A percentile compares a stretch with the other conserved stretches of the same genome.
These are phyloP conservation scores for Leptopilina myrica DNA, from an alignment of 2,888 invertebrate species.

Conservation along the genomic window DNA sequence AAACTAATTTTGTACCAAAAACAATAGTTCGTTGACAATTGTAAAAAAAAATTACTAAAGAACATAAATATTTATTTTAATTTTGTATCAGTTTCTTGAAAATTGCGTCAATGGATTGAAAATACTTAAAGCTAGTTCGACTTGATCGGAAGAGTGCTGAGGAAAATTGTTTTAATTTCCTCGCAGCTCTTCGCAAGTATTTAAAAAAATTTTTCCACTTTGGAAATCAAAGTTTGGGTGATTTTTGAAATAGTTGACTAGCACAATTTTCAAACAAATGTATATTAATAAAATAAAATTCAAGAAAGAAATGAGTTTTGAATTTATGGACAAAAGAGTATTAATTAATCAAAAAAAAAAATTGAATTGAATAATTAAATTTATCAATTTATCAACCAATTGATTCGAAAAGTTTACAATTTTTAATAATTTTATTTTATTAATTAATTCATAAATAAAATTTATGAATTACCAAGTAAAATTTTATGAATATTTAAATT, in stretches of 20 bases:
- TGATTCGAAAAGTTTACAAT: no score
- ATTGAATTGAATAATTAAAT: not conserved
- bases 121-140: not conserved
- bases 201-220: constrained; percentile 17
- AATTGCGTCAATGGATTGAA: no score
- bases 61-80: no score
- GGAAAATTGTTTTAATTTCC: constrained; percentile 8
- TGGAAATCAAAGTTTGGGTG: not conserved
- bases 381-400: not conserved
- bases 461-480: no score
- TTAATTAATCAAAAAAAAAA: no score
- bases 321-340: not conserved
- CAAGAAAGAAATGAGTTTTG: not conserved
- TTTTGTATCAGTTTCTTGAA: no score
- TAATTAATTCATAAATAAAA: no score
- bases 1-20: no score
- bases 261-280: constrained; percentile 27
- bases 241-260: constrained; percentile 16
- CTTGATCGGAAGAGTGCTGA: constrained; percentile 12
- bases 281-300: constrained; percentile 30
- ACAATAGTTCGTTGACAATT: no score
- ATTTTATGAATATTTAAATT: no score
- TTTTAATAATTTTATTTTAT: not conserved
- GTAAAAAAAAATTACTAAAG: no score
- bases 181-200: constrained; percentile 17